These are phyloP conservation scores for Sphyrna mokarran DNA, from an alignment of 2,113 vertebrate species.

Conservation along the genomic window DNA sequence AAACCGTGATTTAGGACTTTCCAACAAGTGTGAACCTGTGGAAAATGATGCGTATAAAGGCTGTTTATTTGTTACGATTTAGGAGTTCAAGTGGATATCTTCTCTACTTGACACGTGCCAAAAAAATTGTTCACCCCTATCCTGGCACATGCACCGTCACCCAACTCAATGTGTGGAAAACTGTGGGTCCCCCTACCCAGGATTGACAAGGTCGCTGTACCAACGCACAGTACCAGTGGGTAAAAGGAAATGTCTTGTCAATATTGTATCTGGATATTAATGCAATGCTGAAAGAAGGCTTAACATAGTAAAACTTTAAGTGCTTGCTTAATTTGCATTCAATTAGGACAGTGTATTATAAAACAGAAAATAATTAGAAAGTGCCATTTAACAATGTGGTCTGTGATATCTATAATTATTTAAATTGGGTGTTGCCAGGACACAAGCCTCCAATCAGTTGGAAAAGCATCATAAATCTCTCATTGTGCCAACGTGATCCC, in stretches of 20 bases:
- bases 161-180: not conserved
- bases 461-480: not conserved
- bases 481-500: not conserved
- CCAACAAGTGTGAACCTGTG: not conserved
- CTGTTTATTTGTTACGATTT: not conserved
- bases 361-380: not conserved
- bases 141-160: not conserved
- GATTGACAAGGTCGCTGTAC: not conserved
- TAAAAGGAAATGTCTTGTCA: not conserved
- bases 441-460: not conserved
- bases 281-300: not conserved
- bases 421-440: not conserved
- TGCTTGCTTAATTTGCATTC: not conserved
- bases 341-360: not conserved
- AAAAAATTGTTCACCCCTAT: not conserved
- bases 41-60: not conserved
- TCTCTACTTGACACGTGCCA: not conserved
- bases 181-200: not conserved
- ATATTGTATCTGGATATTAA: not conserved
- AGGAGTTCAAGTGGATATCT: not conserved
- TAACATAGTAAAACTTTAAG: not conserved
- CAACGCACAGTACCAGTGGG: not conserved
- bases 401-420: constrained; percentile 29
- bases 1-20: not conserved
- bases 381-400: not conserved